Base-by-base conservation (phyloP, 2,888 invertebrate genomes). In the Salpingus planirostris region DNA sequence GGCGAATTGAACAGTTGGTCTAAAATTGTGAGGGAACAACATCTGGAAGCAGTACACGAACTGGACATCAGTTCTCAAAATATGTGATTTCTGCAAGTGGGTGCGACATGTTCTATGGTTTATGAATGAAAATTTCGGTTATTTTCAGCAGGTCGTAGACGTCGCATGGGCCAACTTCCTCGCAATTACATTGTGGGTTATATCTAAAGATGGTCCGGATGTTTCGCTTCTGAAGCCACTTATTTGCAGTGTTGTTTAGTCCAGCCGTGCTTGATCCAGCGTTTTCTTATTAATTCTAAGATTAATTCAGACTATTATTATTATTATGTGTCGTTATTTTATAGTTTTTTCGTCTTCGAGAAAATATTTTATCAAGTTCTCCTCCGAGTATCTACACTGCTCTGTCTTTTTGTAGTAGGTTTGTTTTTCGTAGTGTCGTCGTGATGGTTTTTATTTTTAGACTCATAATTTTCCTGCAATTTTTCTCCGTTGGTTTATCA, bases 161-260 rank as follows among this genome's bases (percentile, higher is more conserved):
- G 80, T 59, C 81, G 88, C 63, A 71, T 79, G 73, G 82, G 81
- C 64, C 79, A 80, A 66, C 77, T 80, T 69, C 76, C 79, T 49
- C 80, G 83, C 66, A 87, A 86, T 67, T 84, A 81, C 68, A 79
- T 83, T 60, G 81, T 83, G 65, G 86, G 86, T 58, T 80, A 60
- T 43, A 46, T 59, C 15, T 35, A 33, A 14, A 14, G 15, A 15
- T 11, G 21, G n/a, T 11, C 13, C 24, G 33, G n/a, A n/a, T 31
- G 34, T 22, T 32, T 36, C 33, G 30, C 38, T 38, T 36, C 43
- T 39, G 35, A 43, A 44, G 44, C 44, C 45, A 42, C 34, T 21
- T 14, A 39, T 25, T 39, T 25, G 42, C 42, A 42, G 41, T 43
- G 39, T 40, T 42, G 43, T 30, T 41, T 40, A 42, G 38, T 39